Evolutionary conservation across 2,113 vertebrate species (phyloP).

Genomic region (Philantomba maxwellii): DNA sequence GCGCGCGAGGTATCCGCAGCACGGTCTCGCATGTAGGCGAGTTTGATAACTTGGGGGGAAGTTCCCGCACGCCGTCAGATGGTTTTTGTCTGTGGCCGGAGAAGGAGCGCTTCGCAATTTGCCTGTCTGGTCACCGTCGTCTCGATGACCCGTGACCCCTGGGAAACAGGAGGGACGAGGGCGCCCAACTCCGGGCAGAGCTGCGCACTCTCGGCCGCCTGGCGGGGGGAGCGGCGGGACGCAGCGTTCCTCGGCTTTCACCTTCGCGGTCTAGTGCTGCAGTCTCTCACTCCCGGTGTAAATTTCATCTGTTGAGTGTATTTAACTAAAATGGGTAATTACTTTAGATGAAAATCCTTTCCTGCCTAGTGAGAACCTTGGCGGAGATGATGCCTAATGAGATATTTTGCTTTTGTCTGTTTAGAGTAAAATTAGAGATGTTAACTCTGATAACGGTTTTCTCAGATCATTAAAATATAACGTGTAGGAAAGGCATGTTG

Average conservation of each 20-base stretch:
- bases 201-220: not conserved
- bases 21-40: not conserved
- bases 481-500: conserved; percentile 66
- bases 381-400: conserved; percentile 68
- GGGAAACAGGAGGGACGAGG: not conserved
- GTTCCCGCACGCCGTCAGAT: not conserved
- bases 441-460: conserved; percentile 71
- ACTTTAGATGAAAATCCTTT: conserved; percentile 68
- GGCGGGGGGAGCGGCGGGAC: not conserved
- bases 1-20: not conserved
- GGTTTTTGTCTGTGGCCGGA: not conserved
- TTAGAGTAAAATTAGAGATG: conserved; percentile 66
- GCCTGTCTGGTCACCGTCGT: not conserved
- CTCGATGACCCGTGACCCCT: not conserved
- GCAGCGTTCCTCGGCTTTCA: conserved; percentile 18
- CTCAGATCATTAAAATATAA: conserved; percentile 67
- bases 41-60: conserved; percentile 63
- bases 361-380: conserved; percentile 64
- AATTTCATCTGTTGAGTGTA: conserved; percentile 66
- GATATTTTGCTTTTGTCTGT: conserved; percentile 61
- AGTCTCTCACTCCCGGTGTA: conserved; percentile 43
- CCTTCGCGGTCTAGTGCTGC: conserved; percentile 36
- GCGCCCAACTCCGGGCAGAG: not conserved
- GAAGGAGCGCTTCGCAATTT: not conserved
- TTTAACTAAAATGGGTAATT: conserved; percentile 71